These are phyloP conservation scores for Drosophila miranda DNA, from an alignment of 1,140 invertebrate species.

Conservation along the genomic window DNA sequence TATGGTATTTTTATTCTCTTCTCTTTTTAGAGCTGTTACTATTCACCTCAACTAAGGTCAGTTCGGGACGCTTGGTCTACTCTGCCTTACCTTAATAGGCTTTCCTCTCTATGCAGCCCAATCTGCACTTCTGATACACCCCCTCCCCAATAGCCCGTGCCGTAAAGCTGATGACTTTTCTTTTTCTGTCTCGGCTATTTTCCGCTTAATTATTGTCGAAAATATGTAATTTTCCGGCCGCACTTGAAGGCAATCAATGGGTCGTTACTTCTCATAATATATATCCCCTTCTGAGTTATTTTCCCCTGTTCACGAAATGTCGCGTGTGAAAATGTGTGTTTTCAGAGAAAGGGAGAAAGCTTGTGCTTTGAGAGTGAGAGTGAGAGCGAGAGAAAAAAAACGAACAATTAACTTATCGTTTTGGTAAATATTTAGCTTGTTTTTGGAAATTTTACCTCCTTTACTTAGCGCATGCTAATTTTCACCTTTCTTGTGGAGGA, in stretches of 20 bases:
- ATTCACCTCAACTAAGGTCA: too few relatives aligned
- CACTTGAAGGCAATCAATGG: conserved; percentile 42
- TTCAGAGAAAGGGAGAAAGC: neutral
- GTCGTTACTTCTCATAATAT: conserved; percentile 38
- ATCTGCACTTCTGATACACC: too few relatives aligned
- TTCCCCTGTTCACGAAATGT: neutral
- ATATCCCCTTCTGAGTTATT: too few relatives aligned
- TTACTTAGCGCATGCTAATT: conserved; percentile 38
- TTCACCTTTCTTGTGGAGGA: conserved; percentile 23
- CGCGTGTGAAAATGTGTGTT: conserved; percentile 48
- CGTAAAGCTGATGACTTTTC: conserved; percentile 31
- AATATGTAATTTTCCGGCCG: conserved; percentile 38
- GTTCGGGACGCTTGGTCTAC: too few relatives aligned
- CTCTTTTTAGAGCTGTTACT: too few relatives aligned
- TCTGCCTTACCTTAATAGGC: too few relatives aligned
- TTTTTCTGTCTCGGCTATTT: conserved; percentile 30
- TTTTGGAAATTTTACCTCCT: conserved; percentile 32
- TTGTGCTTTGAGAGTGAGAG: neutral
- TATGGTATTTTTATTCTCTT: too few relatives aligned
- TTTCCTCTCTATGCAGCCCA: too few relatives aligned
- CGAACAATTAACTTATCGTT: conserved; percentile 36
- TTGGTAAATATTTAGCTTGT: conserved; percentile 59
- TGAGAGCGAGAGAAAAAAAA: too few relatives aligned
- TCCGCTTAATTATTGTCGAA: conserved; percentile 28
- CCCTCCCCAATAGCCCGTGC: neutral